These are phyloP conservation scores for Beaufortia kweichowensis DNA, from an alignment of 2,113 vertebrate species.

Conservation along the genomic window DNA sequence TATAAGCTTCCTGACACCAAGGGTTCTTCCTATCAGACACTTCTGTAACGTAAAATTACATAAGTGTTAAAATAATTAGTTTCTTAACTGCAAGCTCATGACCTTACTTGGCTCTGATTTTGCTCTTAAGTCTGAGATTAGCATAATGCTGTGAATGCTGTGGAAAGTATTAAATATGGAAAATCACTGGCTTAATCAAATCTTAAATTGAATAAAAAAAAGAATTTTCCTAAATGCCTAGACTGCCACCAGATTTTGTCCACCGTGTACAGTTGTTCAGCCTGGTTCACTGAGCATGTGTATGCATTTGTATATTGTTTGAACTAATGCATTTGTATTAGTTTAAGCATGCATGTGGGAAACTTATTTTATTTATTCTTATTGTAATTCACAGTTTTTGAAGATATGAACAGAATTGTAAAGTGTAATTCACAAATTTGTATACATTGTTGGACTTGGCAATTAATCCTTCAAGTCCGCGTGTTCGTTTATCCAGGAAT, in stretches of 20 bases:
- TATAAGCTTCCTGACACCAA: not conserved
- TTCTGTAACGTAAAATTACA: not conserved
- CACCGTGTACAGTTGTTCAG: constrained; percentile 1
- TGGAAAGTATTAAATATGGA: constrained; percentile 55
- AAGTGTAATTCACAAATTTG: too few species aligned
- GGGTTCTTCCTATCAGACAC: not conserved
- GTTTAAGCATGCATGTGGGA: too few species aligned
- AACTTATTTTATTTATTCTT: too few species aligned
- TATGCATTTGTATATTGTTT: not conserved
- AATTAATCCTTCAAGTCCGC: too few species aligned
- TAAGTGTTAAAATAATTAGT: not conserved
- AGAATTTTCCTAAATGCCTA: constrained; percentile 26
- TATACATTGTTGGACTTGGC: too few species aligned
- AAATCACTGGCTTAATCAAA: constrained; percentile 48
- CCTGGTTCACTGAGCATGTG: constrained; percentile 14
- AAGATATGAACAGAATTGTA: too few species aligned
- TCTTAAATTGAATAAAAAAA: constrained; percentile 48
- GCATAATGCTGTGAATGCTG: constrained; percentile 49
- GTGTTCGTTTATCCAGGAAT: too few species aligned
- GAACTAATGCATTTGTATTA: not conserved
- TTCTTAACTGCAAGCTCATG: not conserved
- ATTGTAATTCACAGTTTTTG: too few species aligned
- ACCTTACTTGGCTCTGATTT: constrained; percentile 5
- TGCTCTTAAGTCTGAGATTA: constrained; percentile 46
- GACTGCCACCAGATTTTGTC: constrained; percentile 12